Evolutionary conservation across 1,140 invertebrate species (phyloP).

Genomic region (Dolichoris vasculosae): DNA sequence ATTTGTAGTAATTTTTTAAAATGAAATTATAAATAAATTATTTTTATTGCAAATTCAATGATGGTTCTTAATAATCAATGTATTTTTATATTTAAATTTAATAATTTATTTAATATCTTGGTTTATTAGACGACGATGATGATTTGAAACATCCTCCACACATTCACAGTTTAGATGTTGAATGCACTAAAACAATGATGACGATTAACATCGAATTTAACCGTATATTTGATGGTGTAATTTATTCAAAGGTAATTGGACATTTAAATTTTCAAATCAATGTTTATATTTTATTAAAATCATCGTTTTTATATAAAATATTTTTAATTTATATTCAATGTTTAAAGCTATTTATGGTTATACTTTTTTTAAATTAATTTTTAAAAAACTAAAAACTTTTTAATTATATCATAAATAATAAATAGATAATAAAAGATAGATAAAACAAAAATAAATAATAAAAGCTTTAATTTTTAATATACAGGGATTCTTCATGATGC

Average conservation of each 20-base stretch:
- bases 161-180: constrained; percentile 84
- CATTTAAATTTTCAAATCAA: background rate
- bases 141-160: constrained; percentile 81
- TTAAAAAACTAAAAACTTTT: background rate
- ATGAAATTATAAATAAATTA: too few relatives aligned
- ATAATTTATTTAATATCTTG: background rate
- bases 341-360: too few relatives aligned
- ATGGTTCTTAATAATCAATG: too few relatives aligned
- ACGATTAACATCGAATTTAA: constrained; percentile 88
- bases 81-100: too few relatives aligned
- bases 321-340: background rate
- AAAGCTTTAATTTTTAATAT: background rate
- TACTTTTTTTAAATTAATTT: too few relatives aligned
- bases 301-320: background rate
- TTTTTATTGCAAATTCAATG: too few relatives aligned
- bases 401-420: too few relatives aligned
- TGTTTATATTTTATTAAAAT: background rate
- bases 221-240: constrained; percentile 83
- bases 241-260: constrained; percentile 83
- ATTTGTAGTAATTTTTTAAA: too few relatives aligned
- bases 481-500: constrained; percentile 81
- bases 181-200: constrained; percentile 89
- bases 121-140: constrained; percentile 63
- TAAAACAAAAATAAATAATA: too few relatives aligned
- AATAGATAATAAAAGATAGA: too few relatives aligned